A percentile compares a stretch with the other conserved stretches of the same genome.
Conservation (phyloP, 2,113 vertebrate genomes). For the Urocitellus parryii region DNA sequence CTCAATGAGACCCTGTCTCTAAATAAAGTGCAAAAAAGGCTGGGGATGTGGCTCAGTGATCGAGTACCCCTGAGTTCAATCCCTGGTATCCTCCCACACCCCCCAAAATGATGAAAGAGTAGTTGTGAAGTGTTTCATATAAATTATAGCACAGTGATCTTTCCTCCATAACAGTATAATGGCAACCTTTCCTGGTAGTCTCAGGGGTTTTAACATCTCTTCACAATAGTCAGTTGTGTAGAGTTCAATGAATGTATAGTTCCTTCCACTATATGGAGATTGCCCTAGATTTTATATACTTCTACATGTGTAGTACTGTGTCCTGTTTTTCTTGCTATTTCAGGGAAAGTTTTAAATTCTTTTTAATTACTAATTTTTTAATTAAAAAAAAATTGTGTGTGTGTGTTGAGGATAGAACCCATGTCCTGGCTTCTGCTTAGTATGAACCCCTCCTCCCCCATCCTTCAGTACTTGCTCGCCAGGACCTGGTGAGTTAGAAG, state of each 20-base stretch:
- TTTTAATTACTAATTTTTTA: background rate
- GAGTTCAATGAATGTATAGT: background rate
- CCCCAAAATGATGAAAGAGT: background rate
- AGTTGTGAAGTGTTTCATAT: background rate
- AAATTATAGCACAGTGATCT: background rate
- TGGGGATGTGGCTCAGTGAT: too few relatives aligned
- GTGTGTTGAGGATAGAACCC: background rate
- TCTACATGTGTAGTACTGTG: background rate
- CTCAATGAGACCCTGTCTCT: too few relatives aligned
- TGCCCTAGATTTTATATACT: background rate
- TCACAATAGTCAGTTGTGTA: background rate
- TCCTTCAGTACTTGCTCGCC: background rate
- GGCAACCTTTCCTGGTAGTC: background rate
- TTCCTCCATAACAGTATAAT: too few relatives aligned
- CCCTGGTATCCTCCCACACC: too few relatives aligned
- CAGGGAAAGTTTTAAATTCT: background rate
- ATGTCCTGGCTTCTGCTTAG: background rate
- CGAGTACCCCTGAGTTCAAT: too few relatives aligned
- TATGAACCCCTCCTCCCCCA: background rate
- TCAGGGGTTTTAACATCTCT: background rate
- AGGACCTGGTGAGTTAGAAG: too few relatives aligned
- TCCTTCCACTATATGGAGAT: background rate
- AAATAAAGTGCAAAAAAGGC: too few relatives aligned
- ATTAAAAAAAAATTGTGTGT: too few relatives aligned
- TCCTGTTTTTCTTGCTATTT: background rate